A percentile compares a stretch with the other conserved stretches of the same genome.
Conservation (phyloP, 2,797 vertebrate species). For the Lutra lutra region DNA sequence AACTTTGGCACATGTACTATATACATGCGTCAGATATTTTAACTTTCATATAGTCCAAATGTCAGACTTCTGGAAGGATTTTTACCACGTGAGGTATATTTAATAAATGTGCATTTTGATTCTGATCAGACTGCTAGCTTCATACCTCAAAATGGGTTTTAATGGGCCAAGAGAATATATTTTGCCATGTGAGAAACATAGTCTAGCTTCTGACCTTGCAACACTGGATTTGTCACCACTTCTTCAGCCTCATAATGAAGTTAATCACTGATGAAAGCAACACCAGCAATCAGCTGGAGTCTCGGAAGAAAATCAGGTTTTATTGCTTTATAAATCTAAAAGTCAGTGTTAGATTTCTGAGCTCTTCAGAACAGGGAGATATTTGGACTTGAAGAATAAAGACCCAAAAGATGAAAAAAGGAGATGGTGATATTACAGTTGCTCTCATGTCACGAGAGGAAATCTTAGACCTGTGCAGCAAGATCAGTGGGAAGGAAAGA, state of each 20-base stretch:
- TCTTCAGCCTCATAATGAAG: neutral
- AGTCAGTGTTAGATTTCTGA: conserved; percentile 21
- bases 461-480: conserved; percentile 65
- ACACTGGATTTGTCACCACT: neutral
- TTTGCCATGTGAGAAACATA: neutral
- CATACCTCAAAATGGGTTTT: neutral
- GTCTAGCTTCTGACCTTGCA: neutral
- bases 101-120: neutral
- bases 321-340: neutral
- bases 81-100: neutral
- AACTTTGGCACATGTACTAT: neutral
- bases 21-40: neutral
- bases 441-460: conserved; percentile 22
- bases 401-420: conserved; percentile 65
- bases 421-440: conserved; percentile 57
- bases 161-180: neutral
- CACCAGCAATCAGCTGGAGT: neutral
- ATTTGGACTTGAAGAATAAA: conserved; percentile 71
- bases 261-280: neutral
- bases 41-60: neutral
- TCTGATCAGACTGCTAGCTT: neutral
- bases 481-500: conserved; percentile 51
- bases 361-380: conserved; percentile 56
- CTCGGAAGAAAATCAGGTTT: conserved; percentile 51
- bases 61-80: neutral